Base-by-base conservation (phyloP, 2,113 vertebrate genomes). In the Arvicanthis niloticus region DNA sequence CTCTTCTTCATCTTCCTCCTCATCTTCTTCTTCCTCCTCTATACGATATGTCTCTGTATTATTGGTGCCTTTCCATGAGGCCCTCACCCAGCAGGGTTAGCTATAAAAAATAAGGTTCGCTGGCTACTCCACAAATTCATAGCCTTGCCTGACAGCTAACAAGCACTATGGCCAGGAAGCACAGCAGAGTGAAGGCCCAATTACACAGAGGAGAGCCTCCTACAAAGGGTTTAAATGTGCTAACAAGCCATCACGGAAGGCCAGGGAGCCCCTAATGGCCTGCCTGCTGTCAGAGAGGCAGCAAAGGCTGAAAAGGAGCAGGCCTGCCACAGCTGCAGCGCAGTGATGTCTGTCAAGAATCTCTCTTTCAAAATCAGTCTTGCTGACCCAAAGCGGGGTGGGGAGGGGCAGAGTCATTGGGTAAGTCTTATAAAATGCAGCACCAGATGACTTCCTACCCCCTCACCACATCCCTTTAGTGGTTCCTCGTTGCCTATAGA, bases 91-190 rank as follows among this genome's bases (percentile, higher is more conserved):
- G 68, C 7, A 37, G 85, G 58, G 4, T 3, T 65, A 48, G 29
- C 70, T 76, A 2, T 90, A 78, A 88, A 65, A 91, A 92, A 62
- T 45, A 6, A 91, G 81, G 26, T 53, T 91, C 0, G 0, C 34
- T 56, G 76, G 72, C 53, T 72, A 45, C 56, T 93, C 90, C 13
- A 51, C 72, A 81, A 45, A 95, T 78, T 22, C 88, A n/a, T 76
- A 73, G 88, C 51, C 81, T 90, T 75, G 70, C 88, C 81, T 92
- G 96, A 89, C 92, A 96, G 95, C 96, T 97, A 96, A 96, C 91
- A 90, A 98, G 96, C 94, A 93, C 94, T 24, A 73, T 37, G 76
- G 58, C 91, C 67, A 91, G 88, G 88, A 96, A 92, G 85, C 0
- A 0, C 93, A 81, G 86, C 77, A 22, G 81, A 94, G 96, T 22